phyloP scores from a whole-genome alignment of 2,888 invertebrate species.

The Spilarctia lutea region DNA sequence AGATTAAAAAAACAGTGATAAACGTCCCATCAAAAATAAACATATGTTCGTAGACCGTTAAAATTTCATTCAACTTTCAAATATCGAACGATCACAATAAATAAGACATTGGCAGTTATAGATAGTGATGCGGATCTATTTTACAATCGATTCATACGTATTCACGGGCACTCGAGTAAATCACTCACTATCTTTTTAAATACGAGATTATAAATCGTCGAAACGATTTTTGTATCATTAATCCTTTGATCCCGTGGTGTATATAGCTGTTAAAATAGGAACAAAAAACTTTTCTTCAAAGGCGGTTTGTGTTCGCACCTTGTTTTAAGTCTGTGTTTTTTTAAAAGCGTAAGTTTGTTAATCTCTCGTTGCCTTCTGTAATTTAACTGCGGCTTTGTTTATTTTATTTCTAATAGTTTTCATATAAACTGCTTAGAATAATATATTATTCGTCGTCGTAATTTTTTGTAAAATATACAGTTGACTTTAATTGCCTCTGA shows the following conservation, averaged over 20 bases:
- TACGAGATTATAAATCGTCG: slow-evolving; percentile 53
- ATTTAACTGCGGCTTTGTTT: slow-evolving; percentile 19
- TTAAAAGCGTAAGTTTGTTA: slow-evolving; percentile 21
- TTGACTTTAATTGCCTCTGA: slow-evolving; percentile 7
- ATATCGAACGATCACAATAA: slow-evolving; percentile 13
- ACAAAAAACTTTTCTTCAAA: slow-evolving; percentile 40
- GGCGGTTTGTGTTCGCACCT: slow-evolving; percentile 27
- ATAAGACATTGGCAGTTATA: slow-evolving; percentile 22
- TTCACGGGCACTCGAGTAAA: slow-evolving; percentile 48
- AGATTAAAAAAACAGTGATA: slow-evolving; percentile 20
- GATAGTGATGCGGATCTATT: slow-evolving; percentile 27
- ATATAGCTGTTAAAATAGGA: slow-evolving; percentile 49
- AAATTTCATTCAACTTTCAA: slow-evolving; percentile 9
- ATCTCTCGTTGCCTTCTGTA: slow-evolving; percentile 11
- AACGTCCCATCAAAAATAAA: slow-evolving; percentile 23
- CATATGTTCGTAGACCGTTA: slow-evolving; percentile 1
- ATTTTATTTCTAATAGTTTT: slow-evolving; percentile 13
- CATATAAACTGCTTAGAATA: slow-evolving; percentile 10
- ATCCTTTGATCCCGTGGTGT: slow-evolving; percentile 60
- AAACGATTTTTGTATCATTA: slow-evolving; percentile 48
- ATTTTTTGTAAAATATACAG: slow-evolving; percentile 6
- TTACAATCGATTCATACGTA: slow-evolving; percentile 29
- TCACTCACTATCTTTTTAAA: slow-evolving; percentile 57
- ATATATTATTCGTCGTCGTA: slow-evolving; percentile 12
- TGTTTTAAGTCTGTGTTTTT: slow-evolving; percentile 29